Evolutionary conservation across 1,140 invertebrate genomes (phyloP), one percentile per base, ranked within the genome.

Genomic region (Drosophila carrolli): DNA sequence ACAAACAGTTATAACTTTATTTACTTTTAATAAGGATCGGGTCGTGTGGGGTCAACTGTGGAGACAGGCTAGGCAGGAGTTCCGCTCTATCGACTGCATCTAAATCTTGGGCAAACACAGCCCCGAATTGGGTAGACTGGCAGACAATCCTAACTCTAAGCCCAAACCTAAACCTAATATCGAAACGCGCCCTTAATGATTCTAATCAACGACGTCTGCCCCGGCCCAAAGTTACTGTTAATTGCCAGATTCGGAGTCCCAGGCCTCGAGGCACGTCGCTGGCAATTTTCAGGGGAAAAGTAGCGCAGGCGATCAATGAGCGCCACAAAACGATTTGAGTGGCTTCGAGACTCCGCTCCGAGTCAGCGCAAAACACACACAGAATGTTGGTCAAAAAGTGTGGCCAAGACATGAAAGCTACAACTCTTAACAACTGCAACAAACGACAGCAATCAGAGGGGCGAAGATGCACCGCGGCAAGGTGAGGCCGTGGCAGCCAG

Each of bases 321-420:
- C 79, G 70, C 61, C 65, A 78, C 79, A 78, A 80, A 78, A 68
- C 74, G 78, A 81, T 82, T 82, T 82, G 59, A 55, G 73, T 58
- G 59, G 27, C 44, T 44, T 29, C 50, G 59, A 46, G 48, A 55
- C 63, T 60, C 40, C 47, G 59, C 68, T 44, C 37, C 50, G 13
- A 66, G 50, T 10, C 48, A 57, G 38, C 58, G 37, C 40, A 79
- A 88, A 81, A 82, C 70, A 78, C 81, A 86, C 80, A 88, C 51
- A 88, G 77, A 88, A 89, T 89, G 80, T 89, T 89, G 84, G 84
- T 89, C 84, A 89, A 89, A 89, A 91, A 88, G 88, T 91, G 88
- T 91, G 88, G 83, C 88, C 74, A 83, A 91, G 80, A 91, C 88
- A 91, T 88, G 88, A 83, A 89, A 89, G 85, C 81, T 89, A 89